Evolutionary conservation across 2,888 invertebrate genomes (phyloP), one percentile per base, ranked within the genome.

Genomic region (Chironomus tentans): DNA sequence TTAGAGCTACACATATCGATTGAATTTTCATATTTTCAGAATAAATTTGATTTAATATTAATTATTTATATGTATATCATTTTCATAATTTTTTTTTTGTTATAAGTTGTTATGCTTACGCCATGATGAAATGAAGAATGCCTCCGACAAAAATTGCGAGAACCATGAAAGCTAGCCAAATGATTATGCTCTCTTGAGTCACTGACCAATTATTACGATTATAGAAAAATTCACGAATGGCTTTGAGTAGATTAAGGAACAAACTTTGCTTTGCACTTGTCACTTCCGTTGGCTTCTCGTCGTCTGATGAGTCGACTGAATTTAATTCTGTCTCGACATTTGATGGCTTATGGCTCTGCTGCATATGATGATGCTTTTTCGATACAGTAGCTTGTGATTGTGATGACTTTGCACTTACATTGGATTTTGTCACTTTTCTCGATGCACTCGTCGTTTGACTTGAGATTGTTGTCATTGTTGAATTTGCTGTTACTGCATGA

Each of bases 141-240:
- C 47, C 65, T 24, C 74, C 74, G 38, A 74, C 74, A 13, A 74
- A 22, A 10, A 74, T 48, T 4, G 74, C 65, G 18, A 74, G 68
- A 48, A 74, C 22, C 74, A 74, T 74, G 18, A 74, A 74, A 24
- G 22, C 68, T 4, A 74, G 21, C 74, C 74, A 74, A n/a, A 74
- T 74, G 68, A 76, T 56, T 47, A 76, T 68, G 18, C 69, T 69
- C 28, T 76, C 76, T 69, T 76, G 50, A 3, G 68, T 68, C 24
- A 76, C 76, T 12, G 76, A 76, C 76, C 68, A 69, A 22, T 69
- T 50, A 13, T 76, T 76, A 18, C 76, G 68, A 38, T 76, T 76
- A 38, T 50, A 56, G 46, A 76, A 76, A 68, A 76, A 74, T 48
- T 74, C 74, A 61, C 74, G 74, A 48, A 68, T 68, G 13, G 65